phyloP scores from a whole-genome alignment of 2,888 invertebrate species.

The Acronicta leporina region DNA sequence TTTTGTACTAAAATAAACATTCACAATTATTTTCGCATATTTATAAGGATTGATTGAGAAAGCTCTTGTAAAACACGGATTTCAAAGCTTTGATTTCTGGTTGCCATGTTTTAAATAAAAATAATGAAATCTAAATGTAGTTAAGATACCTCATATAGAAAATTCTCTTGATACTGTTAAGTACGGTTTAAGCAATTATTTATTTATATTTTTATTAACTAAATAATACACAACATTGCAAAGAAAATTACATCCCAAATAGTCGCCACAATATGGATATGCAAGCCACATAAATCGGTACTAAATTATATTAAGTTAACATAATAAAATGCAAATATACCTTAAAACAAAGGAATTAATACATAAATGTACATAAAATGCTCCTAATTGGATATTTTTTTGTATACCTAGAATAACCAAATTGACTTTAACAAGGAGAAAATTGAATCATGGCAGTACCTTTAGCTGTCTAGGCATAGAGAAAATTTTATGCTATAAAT shows the following conservation, averaged over 20 bases:
- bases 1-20: constrained; percentile 80
- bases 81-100: constrained; percentile 17
- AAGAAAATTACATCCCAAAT: constrained; percentile 63
- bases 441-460: constrained; percentile 61
- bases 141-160: constrained; percentile 56
- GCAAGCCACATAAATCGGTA: constrained; percentile 59
- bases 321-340: constrained; percentile 56
- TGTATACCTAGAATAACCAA: constrained; percentile 47
- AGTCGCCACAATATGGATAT: constrained; percentile 56
- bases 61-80: constrained; percentile 15
- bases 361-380: constrained; percentile 56
- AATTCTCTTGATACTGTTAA: constrained; percentile 59
- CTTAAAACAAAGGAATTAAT: constrained; percentile 58
- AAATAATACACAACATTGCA: constrained; percentile 56
- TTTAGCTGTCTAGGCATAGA: constrained; percentile 62
- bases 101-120: constrained; percentile 34
- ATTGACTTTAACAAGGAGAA: constrained; percentile 42
- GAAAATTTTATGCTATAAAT: constrained; percentile 40
- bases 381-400: constrained; percentile 41
- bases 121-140: constrained; percentile 41
- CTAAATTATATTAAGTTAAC: constrained; percentile 51
- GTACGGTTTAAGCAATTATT: constrained; percentile 64
- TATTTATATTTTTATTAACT: constrained; percentile 43
- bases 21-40: constrained; percentile 28
- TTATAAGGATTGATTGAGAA: constrained; percentile 21